Evolutionary conservation across 2,888 invertebrate species (phyloP), one percentile per base, ranked within the genome.

Genomic region (Tanytarsus gracilentus): DNA sequence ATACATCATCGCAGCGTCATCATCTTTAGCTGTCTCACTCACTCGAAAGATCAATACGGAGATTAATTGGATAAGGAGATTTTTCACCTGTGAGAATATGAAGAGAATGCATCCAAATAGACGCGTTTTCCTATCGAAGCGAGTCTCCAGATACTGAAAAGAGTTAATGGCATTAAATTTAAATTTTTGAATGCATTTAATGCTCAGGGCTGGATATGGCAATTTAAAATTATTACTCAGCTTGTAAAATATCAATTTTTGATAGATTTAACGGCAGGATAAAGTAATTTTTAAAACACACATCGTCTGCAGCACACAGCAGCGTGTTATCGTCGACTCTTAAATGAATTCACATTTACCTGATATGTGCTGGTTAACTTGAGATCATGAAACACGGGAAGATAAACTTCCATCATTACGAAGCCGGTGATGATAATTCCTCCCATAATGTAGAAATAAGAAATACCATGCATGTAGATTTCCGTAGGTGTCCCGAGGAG

Each of bases 401-500:
- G 68, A 68, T 81, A 85, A 18, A 85, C 76, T 56, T 73, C 75
- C 7, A 79, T 79, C 71, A 84, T 78, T 36, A 82, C 72, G 11
- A 83, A 63, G 2, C 80, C 82, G 77, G 83, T 84, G 4, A 78
- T 62, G 3, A 81, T 58, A 9, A 81, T 73, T 1, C 83, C 84
- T 7, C 79, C 72, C 16, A 80, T 72, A 6, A 82, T 77, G 67
- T 80, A 86, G 36, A 81, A 69, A 68, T 86, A 90, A 62, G 85
- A 81, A 9, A 83, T 84, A 1, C 91, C 90, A 67, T 85, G 86
- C 9, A 87, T 75, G 66, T 88, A 88, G 21, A 88, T 76, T 69
- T 88, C 88, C 1, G 88, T 87, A 1, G 88, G 88, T 4, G 82
- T 87, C 2, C 88, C 88, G 64, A 88, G 73, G 33, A 88, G 71